phyloP scores from a whole-genome alignment of 2,113 vertebrate genomes.

The Gymnorhina tibicen region DNA sequence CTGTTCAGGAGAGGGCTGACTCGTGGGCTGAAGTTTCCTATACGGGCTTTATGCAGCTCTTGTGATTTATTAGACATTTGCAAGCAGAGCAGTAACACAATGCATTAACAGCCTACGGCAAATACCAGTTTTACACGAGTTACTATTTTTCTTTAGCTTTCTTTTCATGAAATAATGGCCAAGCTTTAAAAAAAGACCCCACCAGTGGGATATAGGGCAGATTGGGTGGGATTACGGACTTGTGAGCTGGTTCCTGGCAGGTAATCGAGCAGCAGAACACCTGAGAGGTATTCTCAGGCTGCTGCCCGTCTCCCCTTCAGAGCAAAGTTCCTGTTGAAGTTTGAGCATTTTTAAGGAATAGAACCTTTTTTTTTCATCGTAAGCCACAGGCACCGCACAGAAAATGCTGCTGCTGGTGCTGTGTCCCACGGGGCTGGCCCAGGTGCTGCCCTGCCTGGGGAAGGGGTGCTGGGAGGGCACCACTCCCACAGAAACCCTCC shows the following conservation, averaged over 20 bases:
- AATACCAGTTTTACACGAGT: not conserved
- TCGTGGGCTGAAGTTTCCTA: conserved; percentile 19
- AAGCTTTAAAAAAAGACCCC: not conserved
- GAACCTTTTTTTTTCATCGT: rapidly evolving
- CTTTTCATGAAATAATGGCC: not conserved
- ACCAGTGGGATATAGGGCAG: not conserved
- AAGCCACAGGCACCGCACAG: rapidly evolving
- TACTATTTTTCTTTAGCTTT: not conserved
- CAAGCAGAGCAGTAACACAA: conserved; percentile 33
- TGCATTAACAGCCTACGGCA: conserved; percentile 27
- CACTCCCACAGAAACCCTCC: not conserved
- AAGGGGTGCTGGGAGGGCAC: not conserved
- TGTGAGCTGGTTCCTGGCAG: not conserved
- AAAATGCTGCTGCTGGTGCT: not conserved
- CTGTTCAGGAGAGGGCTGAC: not conserved
- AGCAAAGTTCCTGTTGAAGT: not conserved
- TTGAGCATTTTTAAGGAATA: not conserved
- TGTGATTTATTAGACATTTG: conserved; percentile 35
- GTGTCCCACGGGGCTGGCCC: not conserved
- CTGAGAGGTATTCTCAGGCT: not conserved
- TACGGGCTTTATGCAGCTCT: conserved; percentile 16
- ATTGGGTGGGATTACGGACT: not conserved
- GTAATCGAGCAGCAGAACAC: not conserved
- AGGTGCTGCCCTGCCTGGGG: not conserved
- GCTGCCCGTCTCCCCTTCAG: not conserved